Evolutionary conservation across 2,113 vertebrate species (phyloP).

Genomic region (Indicator maculatus): DNA sequence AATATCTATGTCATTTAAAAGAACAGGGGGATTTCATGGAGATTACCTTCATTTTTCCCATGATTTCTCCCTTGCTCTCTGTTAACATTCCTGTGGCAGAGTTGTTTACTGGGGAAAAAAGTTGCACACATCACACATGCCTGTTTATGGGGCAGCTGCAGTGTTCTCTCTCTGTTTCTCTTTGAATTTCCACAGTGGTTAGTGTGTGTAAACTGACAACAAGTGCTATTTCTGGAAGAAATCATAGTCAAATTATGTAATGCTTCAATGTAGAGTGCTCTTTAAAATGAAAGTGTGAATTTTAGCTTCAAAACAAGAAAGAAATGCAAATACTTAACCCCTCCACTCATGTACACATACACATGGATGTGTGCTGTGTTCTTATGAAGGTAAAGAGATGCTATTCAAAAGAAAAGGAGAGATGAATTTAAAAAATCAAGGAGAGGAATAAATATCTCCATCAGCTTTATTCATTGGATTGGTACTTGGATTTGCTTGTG

Average conservation of each 20-base stretch:
- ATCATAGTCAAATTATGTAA: not conserved
- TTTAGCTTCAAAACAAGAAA: not conserved
- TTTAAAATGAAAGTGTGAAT: not conserved
- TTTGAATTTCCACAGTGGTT: not conserved
- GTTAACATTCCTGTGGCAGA: not conserved
- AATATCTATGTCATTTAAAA: not conserved
- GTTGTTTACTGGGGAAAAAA: not conserved
- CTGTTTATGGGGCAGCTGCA: not conserved
- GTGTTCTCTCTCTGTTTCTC: not conserved
- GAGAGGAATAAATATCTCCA: not conserved
- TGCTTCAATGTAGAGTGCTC: not conserved
- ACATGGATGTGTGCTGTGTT: not conserved
- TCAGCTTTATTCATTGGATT: not conserved
- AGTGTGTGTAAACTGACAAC: not conserved
- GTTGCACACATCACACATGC: accelerated
- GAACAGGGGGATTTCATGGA: not conserved
- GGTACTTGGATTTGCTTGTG: not conserved
- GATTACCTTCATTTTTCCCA: not conserved
- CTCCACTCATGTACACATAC: not conserved
- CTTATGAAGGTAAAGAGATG: not conserved
- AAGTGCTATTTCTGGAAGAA: not conserved
- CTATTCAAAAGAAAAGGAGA: not conserved
- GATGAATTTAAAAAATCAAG: not conserved
- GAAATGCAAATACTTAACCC: not conserved
- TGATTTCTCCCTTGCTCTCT: not conserved